These are phyloP conservation scores for Tetranychus truncatus DNA, from an alignment of 2,888 invertebrate genomes.

Conservation along the genomic window DNA sequence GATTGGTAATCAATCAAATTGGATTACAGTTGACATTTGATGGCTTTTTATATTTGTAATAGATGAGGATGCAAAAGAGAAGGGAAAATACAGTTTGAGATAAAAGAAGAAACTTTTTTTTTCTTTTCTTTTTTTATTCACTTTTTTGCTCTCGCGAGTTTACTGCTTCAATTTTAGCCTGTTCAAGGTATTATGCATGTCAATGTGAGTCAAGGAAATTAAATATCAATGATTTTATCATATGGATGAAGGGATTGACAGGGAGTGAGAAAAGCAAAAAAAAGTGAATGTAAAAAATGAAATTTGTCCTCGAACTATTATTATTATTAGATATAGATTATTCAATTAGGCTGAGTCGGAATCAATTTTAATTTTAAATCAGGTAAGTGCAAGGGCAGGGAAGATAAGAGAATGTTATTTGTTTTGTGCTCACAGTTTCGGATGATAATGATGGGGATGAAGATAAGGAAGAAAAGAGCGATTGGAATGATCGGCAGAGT, in stretches of 20 bases:
- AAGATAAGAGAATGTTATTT: background rate
- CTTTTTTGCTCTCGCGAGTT: background rate
- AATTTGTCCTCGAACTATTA: background rate
- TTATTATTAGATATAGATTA: background rate
- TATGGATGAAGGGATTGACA: background rate
- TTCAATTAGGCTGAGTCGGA: background rate
- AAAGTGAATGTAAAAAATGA: background rate
- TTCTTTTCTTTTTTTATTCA: background rate
- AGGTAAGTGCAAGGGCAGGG: background rate
- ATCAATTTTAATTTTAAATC: constrained; percentile 1
- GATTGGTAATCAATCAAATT: background rate
- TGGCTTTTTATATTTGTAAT: background rate
- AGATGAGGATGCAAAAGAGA: background rate
- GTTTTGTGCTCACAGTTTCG: background rate
- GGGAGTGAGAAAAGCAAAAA: background rate
- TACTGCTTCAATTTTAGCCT: background rate
- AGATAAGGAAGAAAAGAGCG: background rate
- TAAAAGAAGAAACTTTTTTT: background rate
- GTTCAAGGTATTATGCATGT: background rate
- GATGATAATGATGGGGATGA: background rate
- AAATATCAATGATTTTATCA: background rate
- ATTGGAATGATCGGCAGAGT: too few relatives aligned
- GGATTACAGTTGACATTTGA: background rate
- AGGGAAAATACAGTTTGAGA: background rate
- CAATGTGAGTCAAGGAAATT: background rate